A percentile compares a stretch with the other conserved stretches of the same genome.
Conservation (phyloP, 2,888 invertebrate species). For the Muschampia plurimacula region DNA sequence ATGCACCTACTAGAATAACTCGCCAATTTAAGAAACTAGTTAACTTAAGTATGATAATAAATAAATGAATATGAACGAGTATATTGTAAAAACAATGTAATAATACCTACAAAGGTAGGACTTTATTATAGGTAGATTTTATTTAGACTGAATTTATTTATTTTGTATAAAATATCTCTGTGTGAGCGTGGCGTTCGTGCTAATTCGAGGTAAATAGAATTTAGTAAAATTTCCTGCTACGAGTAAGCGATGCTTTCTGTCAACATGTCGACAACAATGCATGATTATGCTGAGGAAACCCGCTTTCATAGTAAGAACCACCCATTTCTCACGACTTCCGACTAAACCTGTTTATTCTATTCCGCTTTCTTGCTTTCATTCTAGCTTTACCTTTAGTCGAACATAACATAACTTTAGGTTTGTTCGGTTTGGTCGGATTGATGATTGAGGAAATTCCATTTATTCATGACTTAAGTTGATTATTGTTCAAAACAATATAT, state of each 20-base stretch:
- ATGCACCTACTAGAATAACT: neutral
- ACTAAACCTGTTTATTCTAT: slow-evolving; percentile 55
- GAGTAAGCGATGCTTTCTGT: slow-evolving; percentile 26
- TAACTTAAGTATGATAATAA: no score
- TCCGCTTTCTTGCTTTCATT: slow-evolving; percentile 69
- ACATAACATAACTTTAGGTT: neutral
- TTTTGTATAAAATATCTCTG: no score
- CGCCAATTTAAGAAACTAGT: no score
- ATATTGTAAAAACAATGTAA: no score
- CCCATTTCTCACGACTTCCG: slow-evolving; percentile 80
- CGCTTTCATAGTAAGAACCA: slow-evolving; percentile 69
- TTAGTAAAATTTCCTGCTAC: slow-evolving; percentile 19
- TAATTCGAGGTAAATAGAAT: slow-evolving; percentile 11
- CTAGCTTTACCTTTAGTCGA: slow-evolving; percentile 7
- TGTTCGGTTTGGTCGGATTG: neutral
- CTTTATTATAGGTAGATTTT: no score
- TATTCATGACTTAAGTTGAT: neutral
- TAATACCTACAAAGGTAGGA: no score
- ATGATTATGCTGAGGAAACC: slow-evolving; percentile 64
- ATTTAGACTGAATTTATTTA: no score
- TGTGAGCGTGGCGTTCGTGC: neutral
- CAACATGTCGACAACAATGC: slow-evolving; percentile 55
- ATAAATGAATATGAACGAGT: no score
- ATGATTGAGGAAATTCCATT: neutral
- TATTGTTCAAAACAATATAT: neutral